Evolutionary conservation across 2,113 vertebrate species (phyloP), one percentile per base, ranked within the genome.

Genomic region (Ciconia boyciana): DNA sequence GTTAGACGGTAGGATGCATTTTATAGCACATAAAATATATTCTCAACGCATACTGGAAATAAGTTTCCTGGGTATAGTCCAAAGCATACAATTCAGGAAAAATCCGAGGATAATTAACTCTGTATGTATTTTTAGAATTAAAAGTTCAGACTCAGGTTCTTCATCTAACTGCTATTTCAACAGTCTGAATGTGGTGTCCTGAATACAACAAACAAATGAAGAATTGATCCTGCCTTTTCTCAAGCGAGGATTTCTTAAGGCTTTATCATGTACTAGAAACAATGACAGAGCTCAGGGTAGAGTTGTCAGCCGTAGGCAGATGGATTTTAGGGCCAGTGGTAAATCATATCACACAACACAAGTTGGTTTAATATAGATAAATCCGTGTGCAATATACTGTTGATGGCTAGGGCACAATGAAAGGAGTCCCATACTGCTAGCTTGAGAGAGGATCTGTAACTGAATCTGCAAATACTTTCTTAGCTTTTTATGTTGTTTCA

Each of bases 1-100:
- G 80, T 94, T 91, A 83, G 80, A 92, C 14, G 14, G 71, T 80
- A 94, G 54, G 76, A 87, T 72, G 46, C 19, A 88, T 90, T 96
- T 91, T 97, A 72, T 71, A 96, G 81, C 22, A 82, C 41, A 36
- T 49, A 85, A 95, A 95, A 88, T 57, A 92, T 2, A 77, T 48
- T 87, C 64, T 78, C 36, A 84, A 57, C 4, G 43, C 12, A 57
- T 65, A 81, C 48, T 77, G 46, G 61, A 78, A 91, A 83, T 5
- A 66, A 76, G 49, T 77, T 95, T 94, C 85, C 66, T 89, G 68
- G 55, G 11, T 66, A 43, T 9, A 83, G 34, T 87, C 71, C 89
- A 93, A 94, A 95, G 68, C 28, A 91, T 4, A 75, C 22, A 75
- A 31, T 39, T 86, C 32, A 79, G 62, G 43, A 87, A 60, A 97